phyloP scores from a whole-genome alignment of 1,140 invertebrate genomes.

The Antheraea pernyi region DNA sequence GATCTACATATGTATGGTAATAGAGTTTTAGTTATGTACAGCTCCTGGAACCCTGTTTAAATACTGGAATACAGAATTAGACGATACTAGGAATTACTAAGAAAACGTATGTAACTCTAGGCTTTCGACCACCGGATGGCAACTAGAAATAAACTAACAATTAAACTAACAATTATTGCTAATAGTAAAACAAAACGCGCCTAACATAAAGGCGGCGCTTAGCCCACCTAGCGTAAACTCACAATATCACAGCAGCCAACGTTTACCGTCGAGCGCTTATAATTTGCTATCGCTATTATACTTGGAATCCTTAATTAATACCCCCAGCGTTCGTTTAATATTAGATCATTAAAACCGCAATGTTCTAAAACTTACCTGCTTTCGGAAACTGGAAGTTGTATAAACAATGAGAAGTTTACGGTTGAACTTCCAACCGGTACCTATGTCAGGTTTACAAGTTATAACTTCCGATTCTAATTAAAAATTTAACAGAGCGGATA shows the following conservation, averaged over 20 bases:
- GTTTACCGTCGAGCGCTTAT: conserved; percentile 28
- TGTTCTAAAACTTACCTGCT: conserved; percentile 74
- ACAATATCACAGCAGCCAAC: conserved; percentile 15
- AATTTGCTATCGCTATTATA: conserved; percentile 55
- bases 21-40: too few relatives aligned
- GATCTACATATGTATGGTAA: too few relatives aligned
- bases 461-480: conserved; percentile 66
- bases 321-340: conserved; percentile 71
- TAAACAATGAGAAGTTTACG: conserved; percentile 70
- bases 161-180: too few relatives aligned
- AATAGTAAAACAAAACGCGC: background rate
- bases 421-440: conserved; percentile 64
- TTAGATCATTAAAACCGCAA: conserved; percentile 77
- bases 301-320: conserved; percentile 73
- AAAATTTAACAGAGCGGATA: conserved; percentile 66
- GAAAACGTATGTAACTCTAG: too few relatives aligned
- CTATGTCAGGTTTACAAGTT: conserved; percentile 63
- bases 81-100: too few relatives aligned
- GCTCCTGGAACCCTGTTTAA: too few relatives aligned
- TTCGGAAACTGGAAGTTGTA: conserved; percentile 64
- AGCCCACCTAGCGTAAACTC: background rate
- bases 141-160: too few relatives aligned
- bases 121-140: too few relatives aligned
- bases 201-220: background rate
- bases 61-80: too few relatives aligned